A percentile compares a stretch with the other conserved stretches of the same genome.
Conservation (phyloP, 2,113 vertebrate genomes). For the Crypturellus undulatus region DNA sequence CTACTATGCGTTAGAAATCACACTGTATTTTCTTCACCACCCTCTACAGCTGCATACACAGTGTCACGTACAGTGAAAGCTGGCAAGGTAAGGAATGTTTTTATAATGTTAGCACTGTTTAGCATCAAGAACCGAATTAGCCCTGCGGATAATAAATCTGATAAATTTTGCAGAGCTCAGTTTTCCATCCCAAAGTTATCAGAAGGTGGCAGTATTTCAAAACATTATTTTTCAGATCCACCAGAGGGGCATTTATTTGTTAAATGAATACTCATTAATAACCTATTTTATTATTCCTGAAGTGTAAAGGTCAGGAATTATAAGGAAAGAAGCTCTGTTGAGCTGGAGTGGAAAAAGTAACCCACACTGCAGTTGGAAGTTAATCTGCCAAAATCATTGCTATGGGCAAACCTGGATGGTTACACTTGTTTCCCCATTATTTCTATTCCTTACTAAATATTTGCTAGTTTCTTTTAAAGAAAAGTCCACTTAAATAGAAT, state of each 20-base stretch:
- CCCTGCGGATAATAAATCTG: not conserved
- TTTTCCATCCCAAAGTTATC: not conserved
- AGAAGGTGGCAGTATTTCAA: conserved; percentile 67
- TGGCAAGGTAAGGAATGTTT: not conserved
- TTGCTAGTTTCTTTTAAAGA: not conserved
- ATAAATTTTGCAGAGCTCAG: not conserved
- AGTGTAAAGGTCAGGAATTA: conserved; percentile 8
- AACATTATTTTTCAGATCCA: conserved; percentile 13
- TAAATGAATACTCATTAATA: conserved; percentile 37
- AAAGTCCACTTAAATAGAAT: accelerated
- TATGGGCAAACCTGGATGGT: accelerated
- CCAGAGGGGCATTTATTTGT: conserved; percentile 45
- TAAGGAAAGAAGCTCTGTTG: not conserved
- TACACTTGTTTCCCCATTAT: not conserved
- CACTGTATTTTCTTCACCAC: not conserved
- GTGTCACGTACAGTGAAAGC: accelerated
- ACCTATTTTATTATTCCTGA: conserved; percentile 36
- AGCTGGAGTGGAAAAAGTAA: not conserved
- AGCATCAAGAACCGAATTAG: not conserved
- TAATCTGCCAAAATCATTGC: not conserved
- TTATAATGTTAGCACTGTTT: not conserved
- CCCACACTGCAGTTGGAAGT: not conserved
- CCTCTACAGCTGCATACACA: not conserved
- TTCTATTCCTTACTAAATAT: not conserved
- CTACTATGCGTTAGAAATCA: not conserved